Percentiles rank a stretch among this genome's conserved stretches.
Evolutionary conservation across 2,888 invertebrate genomes (phyloP).

Genomic region (Pollenia griseotomentosa): DNA sequence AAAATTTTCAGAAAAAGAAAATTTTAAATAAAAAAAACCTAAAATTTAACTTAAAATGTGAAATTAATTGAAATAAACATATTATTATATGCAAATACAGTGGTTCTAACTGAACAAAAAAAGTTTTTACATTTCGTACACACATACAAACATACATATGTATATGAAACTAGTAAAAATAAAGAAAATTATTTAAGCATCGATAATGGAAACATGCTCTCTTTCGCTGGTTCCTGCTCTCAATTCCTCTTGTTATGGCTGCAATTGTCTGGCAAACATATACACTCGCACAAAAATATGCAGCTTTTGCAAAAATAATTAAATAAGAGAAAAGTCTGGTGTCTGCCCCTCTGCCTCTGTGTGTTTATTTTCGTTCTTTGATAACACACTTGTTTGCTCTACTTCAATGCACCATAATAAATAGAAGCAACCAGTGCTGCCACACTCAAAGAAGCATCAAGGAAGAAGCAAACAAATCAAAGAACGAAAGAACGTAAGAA

Average conservation of each 20-base stretch:
- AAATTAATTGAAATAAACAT: neutral
- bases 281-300: neutral
- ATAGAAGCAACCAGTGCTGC: conserved; percentile 58
- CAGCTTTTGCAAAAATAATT: neutral
- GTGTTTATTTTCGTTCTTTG: conserved; percentile 29
- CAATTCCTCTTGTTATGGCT: conserved; percentile 1
- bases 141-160: neutral
- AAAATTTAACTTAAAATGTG: neutral
- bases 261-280: conserved; percentile 9
- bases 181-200: conserved; percentile 32
- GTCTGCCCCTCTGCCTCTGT: neutral
- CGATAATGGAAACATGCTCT: conserved; percentile 39
- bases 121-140: too few relatives aligned
- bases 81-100: too few relatives aligned
- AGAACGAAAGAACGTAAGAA: neutral
- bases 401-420: conserved; percentile 65
- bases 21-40: neutral
- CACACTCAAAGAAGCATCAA: conserved; percentile 14
- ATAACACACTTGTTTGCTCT: conserved; percentile 69
- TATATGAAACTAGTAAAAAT: neutral
- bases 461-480: neutral
- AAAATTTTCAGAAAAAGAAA: conserved; percentile 19
- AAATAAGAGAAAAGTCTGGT: neutral
- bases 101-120: too few relatives aligned
- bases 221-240: conserved; percentile 2